Percentiles rank a stretch among this genome's conserved stretches.
These are phyloP conservation scores for Zelostemma sp. DNA, from an alignment of 1,140 invertebrate species.

Conservation along the genomic window DNA sequence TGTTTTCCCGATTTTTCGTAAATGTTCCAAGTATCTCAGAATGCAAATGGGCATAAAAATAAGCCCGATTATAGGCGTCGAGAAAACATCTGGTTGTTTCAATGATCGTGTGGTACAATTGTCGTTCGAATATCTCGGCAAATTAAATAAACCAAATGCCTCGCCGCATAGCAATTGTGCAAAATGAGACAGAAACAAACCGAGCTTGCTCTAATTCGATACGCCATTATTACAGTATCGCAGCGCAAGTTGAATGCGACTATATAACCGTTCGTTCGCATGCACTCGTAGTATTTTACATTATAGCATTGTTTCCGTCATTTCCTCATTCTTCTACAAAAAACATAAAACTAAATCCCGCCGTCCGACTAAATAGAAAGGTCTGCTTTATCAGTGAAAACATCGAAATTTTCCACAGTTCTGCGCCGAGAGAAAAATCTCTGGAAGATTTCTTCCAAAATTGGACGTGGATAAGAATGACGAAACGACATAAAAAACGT, in stretches of 20 bases:
- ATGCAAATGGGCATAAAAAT: constrained; percentile 37
- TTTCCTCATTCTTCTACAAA: no score
- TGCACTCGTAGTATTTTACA: no score
- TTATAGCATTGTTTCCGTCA: no score
- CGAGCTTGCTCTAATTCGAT: constrained; percentile 33
- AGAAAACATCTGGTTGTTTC: constrained; percentile 29
- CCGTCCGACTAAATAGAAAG: no score
- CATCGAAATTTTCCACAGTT: no score
- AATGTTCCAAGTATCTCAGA: neutral
- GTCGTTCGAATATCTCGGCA: constrained; percentile 35
- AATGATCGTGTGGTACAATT: constrained; percentile 37
- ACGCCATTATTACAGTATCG: constrained; percentile 30
- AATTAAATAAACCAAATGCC: constrained; percentile 44
- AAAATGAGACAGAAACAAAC: constrained; percentile 44
- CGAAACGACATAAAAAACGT: constrained; percentile 10
- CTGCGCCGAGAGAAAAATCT: no score
- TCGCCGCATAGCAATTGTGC: constrained; percentile 38
- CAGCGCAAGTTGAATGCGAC: neutral
- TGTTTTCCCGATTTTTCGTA: neutral
- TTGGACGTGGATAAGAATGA: neutral
- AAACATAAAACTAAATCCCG: no score
- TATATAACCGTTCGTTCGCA: no score
- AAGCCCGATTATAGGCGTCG: constrained; percentile 25
- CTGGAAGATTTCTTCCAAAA: no score
- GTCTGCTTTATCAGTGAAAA: no score